Evolutionary conservation across 2,888 invertebrate species (phyloP), one percentile per base, ranked within the genome.

Genomic region (Agrotis puta): DNA sequence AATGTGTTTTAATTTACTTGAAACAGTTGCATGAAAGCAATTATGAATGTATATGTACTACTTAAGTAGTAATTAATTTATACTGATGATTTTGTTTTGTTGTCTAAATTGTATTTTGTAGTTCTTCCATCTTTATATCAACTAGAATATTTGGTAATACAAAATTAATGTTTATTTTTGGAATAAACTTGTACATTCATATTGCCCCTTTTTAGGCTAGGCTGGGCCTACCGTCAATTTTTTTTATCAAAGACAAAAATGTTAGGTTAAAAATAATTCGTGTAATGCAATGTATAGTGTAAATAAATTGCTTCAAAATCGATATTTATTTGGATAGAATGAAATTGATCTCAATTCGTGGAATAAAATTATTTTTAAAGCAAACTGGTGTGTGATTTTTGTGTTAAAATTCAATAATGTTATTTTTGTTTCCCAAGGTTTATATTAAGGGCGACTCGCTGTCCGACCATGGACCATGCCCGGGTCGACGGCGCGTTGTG

Each of bases 331-430:
- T 78, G 72, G 64, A 70, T 85, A 73, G 61, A 73, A 79, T 62
- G 64, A 70, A 85, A 80, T 74, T 87, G 86, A 86, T 86, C 86
- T 86, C 87, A 85, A 77, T 81, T 78, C 20, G 66, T 65, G 67
- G 59, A 86, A 85, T 86, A 85, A 85, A 82, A 81, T 67, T 86
- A 87, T 87, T 85, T 85, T 85, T 66, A 73, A 85, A 78, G 65
- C 62, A 57, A 67, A 51, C 39, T 39, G 6, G 3, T 56, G 39
- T 45, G 20, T 47, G 14, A 14, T n/a, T 76, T 33, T 18, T 20
- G 1, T 66, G 67, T 58, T 56, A 14, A 22, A 24, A 27, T 27
- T 27, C 3, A 39, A 39, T 11, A 11, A 39, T 39, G 9, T 0
- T 39, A 9, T 2, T 9, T 1, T 39, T 2, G 11, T 27, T 27